phyloP scores from a whole-genome alignment of 1,140 invertebrate species.

The Centruroides vittatus region DNA sequence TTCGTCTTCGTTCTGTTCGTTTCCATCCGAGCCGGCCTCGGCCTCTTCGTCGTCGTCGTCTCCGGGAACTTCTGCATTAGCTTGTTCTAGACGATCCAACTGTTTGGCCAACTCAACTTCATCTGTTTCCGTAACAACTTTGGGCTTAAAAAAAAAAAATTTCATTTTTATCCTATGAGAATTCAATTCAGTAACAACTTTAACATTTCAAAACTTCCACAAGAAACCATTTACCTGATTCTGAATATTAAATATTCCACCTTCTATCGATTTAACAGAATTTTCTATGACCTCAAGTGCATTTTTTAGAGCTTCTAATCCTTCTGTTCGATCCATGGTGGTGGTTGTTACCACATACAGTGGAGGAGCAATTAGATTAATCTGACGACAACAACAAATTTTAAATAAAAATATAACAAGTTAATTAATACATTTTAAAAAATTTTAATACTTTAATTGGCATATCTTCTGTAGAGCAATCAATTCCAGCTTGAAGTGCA shows the following conservation, averaged over 20 bases:
- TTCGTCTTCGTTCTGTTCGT: no score
- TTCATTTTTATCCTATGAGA: not conserved
- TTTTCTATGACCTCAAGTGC: slow-evolving; percentile 77
- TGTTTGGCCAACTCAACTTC: slow-evolving; percentile 86
- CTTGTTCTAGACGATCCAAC: slow-evolving; percentile 82
- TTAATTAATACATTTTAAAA: not conserved
- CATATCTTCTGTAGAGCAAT: slow-evolving; percentile 78
- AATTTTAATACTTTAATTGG: slow-evolving; percentile 58
- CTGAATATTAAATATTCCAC: slow-evolving; percentile 87
- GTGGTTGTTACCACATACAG: slow-evolving; percentile 97
- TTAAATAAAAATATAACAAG: no score
- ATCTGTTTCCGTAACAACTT: slow-evolving; percentile 95
- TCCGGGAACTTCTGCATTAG: slow-evolving; percentile 79
- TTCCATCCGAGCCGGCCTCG: no score
- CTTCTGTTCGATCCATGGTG: slow-evolving; percentile 88
- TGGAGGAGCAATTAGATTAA: slow-evolving; percentile 97
- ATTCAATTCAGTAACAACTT: not conserved
- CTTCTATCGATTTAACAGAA: slow-evolving; percentile 56
- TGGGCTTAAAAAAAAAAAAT: slow-evolving; percentile 50
- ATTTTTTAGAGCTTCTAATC: slow-evolving; percentile 70
- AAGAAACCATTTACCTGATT: slow-evolving; percentile 57
- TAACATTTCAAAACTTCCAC: not conserved
- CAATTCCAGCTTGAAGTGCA: slow-evolving; percentile 81
- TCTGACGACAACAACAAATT: slow-evolving; percentile 33
- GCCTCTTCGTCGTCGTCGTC: slow-evolving; percentile 29